Conservation (phyloP, 2,113 vertebrate species). For the Hemiprocne comata region DNA sequence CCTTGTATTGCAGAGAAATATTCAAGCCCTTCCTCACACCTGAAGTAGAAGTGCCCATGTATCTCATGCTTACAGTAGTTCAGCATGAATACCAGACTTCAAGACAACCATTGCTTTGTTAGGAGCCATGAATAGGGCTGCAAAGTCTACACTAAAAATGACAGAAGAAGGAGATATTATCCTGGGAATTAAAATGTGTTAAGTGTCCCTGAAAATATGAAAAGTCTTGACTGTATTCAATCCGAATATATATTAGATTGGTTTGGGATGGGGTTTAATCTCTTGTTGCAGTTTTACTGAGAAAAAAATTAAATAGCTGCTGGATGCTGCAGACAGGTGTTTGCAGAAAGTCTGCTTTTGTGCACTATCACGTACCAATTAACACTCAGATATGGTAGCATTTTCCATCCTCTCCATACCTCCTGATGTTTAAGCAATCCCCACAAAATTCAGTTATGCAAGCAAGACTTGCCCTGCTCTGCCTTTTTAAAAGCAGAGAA, state of each 20-base stretch:
- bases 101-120: background rate
- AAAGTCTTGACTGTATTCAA: background rate
- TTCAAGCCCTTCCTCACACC: background rate
- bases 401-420: background rate
- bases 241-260: conserved; percentile 1
- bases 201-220: background rate
- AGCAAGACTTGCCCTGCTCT: background rate
- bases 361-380: conserved; percentile 3
- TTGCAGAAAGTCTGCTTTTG: conserved; percentile 29
- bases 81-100: background rate
- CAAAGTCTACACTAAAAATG: background rate
- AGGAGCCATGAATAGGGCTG: background rate
- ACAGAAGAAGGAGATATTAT: background rate
- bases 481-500: background rate
- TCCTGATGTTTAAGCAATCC: background rate
- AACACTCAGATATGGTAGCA: background rate
- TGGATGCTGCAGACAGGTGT: background rate
- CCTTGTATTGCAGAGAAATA: background rate
- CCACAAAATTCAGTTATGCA: background rate
- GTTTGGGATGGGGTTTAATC: background rate
- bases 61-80: background rate
- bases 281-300: conserved; percentile 15
- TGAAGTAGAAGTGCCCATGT: background rate
- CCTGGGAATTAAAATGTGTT: background rate
- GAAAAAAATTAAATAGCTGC: conserved; percentile 28